phyloP scores from a whole-genome alignment of 2,888 invertebrate species.

The Polyommatus iphigenia region DNA sequence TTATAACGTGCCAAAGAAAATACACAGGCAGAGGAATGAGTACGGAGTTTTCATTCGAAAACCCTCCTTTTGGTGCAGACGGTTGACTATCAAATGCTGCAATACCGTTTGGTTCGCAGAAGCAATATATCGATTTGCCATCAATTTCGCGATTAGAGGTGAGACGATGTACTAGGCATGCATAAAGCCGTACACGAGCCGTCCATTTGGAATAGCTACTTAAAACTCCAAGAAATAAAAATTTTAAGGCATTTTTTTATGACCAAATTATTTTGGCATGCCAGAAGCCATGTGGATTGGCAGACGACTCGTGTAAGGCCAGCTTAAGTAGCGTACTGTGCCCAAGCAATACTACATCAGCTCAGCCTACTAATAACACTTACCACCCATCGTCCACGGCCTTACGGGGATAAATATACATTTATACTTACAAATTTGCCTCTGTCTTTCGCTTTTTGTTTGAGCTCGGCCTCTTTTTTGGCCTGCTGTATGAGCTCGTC shows the following conservation, averaged over 20 bases:
- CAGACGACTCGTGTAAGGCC: not conserved
- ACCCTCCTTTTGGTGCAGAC: no score
- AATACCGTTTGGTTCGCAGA: not conserved
- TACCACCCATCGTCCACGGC: conserved; percentile 74
- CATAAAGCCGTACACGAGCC: not conserved
- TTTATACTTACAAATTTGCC: conserved; percentile 79
- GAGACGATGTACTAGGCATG: conserved; percentile 25
- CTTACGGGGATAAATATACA: conserved; percentile 73
- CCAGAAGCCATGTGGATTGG: not conserved
- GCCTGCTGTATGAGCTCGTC: conserved; percentile 82
- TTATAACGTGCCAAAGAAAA: no score
- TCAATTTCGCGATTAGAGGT: not conserved
- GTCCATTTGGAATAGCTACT: not conserved
- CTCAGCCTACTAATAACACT: conserved; percentile 69
- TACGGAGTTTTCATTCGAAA: no score
- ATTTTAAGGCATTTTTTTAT: not conserved
- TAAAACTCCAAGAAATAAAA: not conserved
- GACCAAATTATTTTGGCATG: not conserved
- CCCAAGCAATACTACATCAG: conserved; percentile 67
- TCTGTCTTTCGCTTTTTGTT: conserved; percentile 80
- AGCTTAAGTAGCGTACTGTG: conserved; percentile 41
- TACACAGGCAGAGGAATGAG: no score
- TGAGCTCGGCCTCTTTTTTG: conserved; percentile 79
- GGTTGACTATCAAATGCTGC: not conserved
- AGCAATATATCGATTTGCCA: not conserved